These are phyloP conservation scores for Saccostrea glomerata DNA, from an alignment of 1,140 invertebrate genomes.

Conservation along the genomic window DNA sequence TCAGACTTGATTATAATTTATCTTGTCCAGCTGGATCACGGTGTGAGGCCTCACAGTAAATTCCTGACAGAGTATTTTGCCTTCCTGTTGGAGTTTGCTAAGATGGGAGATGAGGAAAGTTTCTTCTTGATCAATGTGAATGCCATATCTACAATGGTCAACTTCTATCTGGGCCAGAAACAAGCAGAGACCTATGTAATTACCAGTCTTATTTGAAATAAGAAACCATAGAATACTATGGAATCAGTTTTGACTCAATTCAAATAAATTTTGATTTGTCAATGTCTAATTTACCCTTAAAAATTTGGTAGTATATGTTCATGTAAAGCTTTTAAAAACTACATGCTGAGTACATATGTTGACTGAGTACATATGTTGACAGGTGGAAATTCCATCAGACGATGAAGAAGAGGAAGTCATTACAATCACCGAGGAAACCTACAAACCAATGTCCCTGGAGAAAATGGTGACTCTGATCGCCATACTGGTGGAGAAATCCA, in stretches of 20 bases:
- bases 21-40: slow-evolving; percentile 87
- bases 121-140: slow-evolving; percentile 91
- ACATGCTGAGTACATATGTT: no score
- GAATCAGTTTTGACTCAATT: no score
- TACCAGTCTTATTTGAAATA: slow-evolving; percentile 17
- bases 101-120: slow-evolving; percentile 95
- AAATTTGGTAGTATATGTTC: no score
- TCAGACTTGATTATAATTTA: no score
- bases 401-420: slow-evolving; percentile 87
- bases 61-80: slow-evolving; percentile 95
- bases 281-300: no score
- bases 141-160: slow-evolving; percentile 92
- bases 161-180: slow-evolving; percentile 88
- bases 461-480: slow-evolving; percentile 96
- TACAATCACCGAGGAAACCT: slow-evolving; percentile 85
- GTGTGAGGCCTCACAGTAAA: slow-evolving; percentile 82
- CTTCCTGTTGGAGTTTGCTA: slow-evolving; percentile 94
- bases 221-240: no score
- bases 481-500: slow-evolving; percentile 91
- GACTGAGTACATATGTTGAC: background rate
- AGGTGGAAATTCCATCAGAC: slow-evolving; percentile 81
- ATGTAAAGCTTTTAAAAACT: no score
- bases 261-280: no score
- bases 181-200: slow-evolving; percentile 76
- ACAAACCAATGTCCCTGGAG: slow-evolving; percentile 93